A percentile compares a stretch with the other conserved stretches of the same genome.
Conservation (phyloP, 2,113 vertebrate species). For the Colius striatus region DNA sequence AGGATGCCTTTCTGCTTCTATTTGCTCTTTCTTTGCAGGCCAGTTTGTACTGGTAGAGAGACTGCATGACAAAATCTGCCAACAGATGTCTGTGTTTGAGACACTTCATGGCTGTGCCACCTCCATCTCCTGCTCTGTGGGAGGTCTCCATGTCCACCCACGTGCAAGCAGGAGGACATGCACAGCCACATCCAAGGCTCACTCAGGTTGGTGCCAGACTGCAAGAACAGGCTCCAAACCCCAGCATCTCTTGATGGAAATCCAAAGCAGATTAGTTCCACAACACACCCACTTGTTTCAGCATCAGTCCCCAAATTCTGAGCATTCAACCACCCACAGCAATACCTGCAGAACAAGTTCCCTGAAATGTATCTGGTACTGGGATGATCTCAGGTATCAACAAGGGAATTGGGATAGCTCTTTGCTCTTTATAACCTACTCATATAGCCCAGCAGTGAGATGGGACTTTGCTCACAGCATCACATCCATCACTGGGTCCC, state of each 20-base stretch:
- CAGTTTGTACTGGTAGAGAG: neutral
- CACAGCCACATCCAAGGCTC: neutral
- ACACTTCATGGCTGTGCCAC: neutral
- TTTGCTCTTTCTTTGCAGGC: neutral
- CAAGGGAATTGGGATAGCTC: neutral
- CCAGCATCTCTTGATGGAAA: neutral
- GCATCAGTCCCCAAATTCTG: neutral
- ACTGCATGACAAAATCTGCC: too few relatives aligned
- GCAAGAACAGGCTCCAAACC: neutral
- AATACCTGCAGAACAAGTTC: neutral
- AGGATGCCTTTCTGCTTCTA: neutral
- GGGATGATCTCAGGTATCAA: neutral
- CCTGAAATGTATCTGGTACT: neutral
- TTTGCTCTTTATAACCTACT: neutral
- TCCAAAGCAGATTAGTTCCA: neutral
- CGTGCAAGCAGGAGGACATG: neutral
- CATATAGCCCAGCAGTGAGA: neutral
- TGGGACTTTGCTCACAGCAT: neutral
- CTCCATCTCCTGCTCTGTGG: neutral
- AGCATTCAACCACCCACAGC: neutral
- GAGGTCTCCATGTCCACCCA: neutral
- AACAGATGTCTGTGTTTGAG: neutral
- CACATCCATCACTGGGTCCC: neutral
- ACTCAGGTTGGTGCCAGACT: neutral
- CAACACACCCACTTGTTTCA: fast-evolving